A percentile compares a stretch with the other conserved stretches of the same genome.
Evolutionary conservation across 1,140 invertebrate genomes (phyloP).

Genomic region (Papilio polyxenes): DNA sequence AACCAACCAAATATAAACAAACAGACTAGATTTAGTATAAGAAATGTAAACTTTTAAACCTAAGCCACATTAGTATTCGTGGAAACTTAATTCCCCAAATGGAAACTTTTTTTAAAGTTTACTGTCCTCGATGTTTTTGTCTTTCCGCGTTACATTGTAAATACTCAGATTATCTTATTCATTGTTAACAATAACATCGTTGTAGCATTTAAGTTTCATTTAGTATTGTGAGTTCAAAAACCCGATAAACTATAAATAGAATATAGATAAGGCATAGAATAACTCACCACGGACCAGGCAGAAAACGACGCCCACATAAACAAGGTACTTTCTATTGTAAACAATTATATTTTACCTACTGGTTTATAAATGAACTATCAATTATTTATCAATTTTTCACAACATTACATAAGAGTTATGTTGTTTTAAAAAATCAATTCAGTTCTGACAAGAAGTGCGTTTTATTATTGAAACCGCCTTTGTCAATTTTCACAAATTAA

Average conservation of each 20-base stretch:
- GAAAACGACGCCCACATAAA: not conserved
- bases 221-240: not conserved
- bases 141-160: too few relatives aligned
- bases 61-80: too few relatives aligned
- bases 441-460: not conserved
- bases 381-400: too few relatives aligned
- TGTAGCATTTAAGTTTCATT: slow-evolving; percentile 18
- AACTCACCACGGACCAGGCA: slow-evolving; percentile 3
- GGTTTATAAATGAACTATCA: not conserved
- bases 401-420: not conserved
- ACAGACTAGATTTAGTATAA: too few relatives aligned
- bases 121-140: too few relatives aligned
- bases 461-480: too few relatives aligned
- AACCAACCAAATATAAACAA: too few relatives aligned
- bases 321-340: not conserved
- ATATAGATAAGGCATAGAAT: slow-evolving; percentile 23
- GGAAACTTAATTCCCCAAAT: too few relatives aligned
- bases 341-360: not conserved
- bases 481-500: too few relatives aligned
- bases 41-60: too few relatives aligned
- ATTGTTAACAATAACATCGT: not conserved
- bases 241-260: slow-evolving; percentile 27
- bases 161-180: not conserved
- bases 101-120: too few relatives aligned
- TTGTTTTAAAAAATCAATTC: too few relatives aligned